Percentiles rank a stretch among this genome's conserved stretches.
These are phyloP conservation scores for Cheilosia grossa DNA, from an alignment of 2,888 invertebrate species.

Conservation along the genomic window DNA sequence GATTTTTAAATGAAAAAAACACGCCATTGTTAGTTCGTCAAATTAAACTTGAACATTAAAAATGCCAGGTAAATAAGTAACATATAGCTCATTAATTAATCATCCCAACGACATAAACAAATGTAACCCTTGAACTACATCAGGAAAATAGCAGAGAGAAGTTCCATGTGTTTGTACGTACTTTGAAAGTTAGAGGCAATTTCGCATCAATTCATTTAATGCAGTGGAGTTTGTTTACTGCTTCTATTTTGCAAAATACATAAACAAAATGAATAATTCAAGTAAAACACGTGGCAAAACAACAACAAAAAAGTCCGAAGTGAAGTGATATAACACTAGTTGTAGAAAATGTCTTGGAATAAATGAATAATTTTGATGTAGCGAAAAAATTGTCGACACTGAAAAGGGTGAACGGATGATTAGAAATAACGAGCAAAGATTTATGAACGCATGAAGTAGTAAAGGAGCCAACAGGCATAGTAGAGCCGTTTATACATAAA, in stretches of 20 bases:
- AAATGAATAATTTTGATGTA: constrained; percentile 22
- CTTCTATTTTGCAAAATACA: constrained; percentile 11
- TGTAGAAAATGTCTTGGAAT: constrained; percentile 9
- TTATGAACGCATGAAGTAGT: neutral
- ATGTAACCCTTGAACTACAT: too few relatives aligned
- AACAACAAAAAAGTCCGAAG: neutral
- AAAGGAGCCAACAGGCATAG: neutral
- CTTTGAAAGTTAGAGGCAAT: neutral
- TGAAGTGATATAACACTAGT: constrained; percentile 1
- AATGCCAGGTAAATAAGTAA: too few relatives aligned
- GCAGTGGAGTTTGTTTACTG: neutral
- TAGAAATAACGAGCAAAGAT: neutral
- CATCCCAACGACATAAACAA: too few relatives aligned
- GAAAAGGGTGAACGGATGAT: too few relatives aligned
- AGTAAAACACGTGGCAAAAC: constrained; percentile 9
- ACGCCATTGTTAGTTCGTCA: too few relatives aligned
- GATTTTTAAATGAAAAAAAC: too few relatives aligned
- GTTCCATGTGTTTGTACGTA: too few relatives aligned
- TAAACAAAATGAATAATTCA: constrained; percentile 20
- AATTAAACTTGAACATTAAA: too few relatives aligned
- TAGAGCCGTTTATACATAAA: too few relatives aligned
- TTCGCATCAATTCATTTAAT: neutral
- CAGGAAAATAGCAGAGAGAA: too few relatives aligned
- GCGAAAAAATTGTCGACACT: neutral
- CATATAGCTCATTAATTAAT: too few relatives aligned